Evolutionary conservation across 2,797 vertebrate species (phyloP).

Genomic region (Phyllotis vaccarum): DNA sequence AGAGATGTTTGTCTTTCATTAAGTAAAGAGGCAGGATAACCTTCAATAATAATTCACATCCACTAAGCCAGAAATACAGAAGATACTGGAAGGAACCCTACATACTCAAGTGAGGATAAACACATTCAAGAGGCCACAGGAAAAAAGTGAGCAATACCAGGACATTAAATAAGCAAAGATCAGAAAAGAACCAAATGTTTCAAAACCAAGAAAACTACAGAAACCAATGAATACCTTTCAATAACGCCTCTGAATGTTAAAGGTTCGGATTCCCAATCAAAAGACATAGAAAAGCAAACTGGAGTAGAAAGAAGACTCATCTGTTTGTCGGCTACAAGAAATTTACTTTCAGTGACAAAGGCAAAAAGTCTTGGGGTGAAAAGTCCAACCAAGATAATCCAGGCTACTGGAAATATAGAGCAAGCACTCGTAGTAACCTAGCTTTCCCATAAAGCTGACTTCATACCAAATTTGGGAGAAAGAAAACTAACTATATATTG

Average conservation of each 20-base stretch:
- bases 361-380: background rate
- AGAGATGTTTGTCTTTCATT: background rate
- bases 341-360: background rate
- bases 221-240: background rate
- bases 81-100: background rate
- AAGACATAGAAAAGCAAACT: background rate
- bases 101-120: background rate
- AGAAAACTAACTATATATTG: background rate
- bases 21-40: background rate
- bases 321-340: background rate
- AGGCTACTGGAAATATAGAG: background rate
- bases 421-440: background rate
- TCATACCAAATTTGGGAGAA: background rate
- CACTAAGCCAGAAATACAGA: background rate
- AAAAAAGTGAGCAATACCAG: background rate
- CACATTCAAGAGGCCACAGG: background rate
- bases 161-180: background rate
- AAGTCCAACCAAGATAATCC: background rate
- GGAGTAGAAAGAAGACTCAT: background rate
- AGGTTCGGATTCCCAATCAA: background rate
- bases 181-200: background rate
- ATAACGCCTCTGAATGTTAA: background rate
- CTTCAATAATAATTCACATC: background rate
- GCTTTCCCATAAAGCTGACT: background rate
- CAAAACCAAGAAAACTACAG: background rate